Base-by-base conservation (phyloP, 2,113 vertebrate species). In the Nasalis larvatus region DNA sequence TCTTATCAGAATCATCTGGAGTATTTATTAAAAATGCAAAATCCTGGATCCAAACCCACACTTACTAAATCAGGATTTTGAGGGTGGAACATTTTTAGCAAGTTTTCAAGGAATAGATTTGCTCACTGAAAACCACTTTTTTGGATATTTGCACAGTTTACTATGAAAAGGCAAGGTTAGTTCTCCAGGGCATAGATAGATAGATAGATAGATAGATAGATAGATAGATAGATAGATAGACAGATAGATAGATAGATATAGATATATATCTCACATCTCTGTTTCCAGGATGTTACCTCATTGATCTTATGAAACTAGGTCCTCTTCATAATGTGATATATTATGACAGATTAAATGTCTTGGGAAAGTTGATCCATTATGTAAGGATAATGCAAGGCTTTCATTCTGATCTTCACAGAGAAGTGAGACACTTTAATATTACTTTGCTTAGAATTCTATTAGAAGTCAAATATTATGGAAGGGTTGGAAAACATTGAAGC, bases 401-500 rank as follows among this genome's bases (percentile, higher is more conserved):
- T 97, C 27, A 84, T 88, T 93, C 73, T 96, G 16, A 95, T 86
- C 83, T 93, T 90, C 78, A 83, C 49, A 90, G 20, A 87, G 69
- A 96, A 92, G 74, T 85, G 23, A 85, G 56, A 84, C 18, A 78
- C 84, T 68, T 85, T 49, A 91, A 74, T 93, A 90, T 73, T 71
- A 66, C 45, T 73, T 89, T 81, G 77, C 60, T 37, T 78, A 12
- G 21, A 83, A 56, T 90, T 90, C 42, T 71, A 23, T 81, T 81
- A 74, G 16, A 86, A 92, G 56, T 52, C 21, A 96, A 93, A 95
- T 68, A 80, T 45, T 69, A 71, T 14, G 9, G 30, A 94, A 88
- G 40, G 9, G 4, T 78, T 87, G 7, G 10, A 93, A 63, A 84
- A 91, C 7, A 52, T 2, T 30, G 35, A 91, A 77, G 35, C 32